Evolutionary conservation across 2,113 vertebrate genomes (phyloP).

Genomic region (Rhabdornis inornatus): DNA sequence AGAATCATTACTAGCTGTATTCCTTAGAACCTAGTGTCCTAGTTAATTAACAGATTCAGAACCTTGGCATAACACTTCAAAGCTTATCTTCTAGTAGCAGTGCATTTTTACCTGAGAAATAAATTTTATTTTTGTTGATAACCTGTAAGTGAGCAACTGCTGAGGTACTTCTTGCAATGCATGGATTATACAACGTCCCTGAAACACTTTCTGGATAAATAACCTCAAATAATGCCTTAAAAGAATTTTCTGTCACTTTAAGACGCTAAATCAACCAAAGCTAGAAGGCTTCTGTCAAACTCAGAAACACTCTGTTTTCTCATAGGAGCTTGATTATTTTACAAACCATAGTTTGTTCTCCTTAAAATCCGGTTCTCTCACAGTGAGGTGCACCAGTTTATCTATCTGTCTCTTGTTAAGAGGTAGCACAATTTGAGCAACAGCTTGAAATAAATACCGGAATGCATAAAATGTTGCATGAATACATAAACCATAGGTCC

Average conservation of each 20-base stretch:
- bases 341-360: not conserved
- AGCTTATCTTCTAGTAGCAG: rapidly evolving
- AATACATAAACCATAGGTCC: not conserved
- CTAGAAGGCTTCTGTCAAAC: not conserved
- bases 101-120: not conserved
- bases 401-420: not conserved
- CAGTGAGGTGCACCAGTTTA: not conserved
- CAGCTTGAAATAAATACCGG: not conserved
- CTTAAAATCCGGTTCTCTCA: not conserved
- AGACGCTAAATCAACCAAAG: not conserved
- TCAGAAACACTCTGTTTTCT: not conserved
- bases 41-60: not conserved
- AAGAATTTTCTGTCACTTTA: not conserved
- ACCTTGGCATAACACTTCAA: not conserved
- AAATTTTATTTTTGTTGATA: not conserved
- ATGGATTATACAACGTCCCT: not conserved
- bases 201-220: not conserved
- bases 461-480: not conserved
- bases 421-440: not conserved
- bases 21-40: not conserved
- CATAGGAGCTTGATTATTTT: not conserved
- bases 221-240: not conserved
- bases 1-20: not conserved
- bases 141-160: not conserved
- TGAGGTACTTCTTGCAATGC: not conserved